Percentiles rank a stretch among this genome's conserved stretches.
Conservation (phyloP, 2,113 vertebrate genomes). For the Ctenodactylus gundi region DNA sequence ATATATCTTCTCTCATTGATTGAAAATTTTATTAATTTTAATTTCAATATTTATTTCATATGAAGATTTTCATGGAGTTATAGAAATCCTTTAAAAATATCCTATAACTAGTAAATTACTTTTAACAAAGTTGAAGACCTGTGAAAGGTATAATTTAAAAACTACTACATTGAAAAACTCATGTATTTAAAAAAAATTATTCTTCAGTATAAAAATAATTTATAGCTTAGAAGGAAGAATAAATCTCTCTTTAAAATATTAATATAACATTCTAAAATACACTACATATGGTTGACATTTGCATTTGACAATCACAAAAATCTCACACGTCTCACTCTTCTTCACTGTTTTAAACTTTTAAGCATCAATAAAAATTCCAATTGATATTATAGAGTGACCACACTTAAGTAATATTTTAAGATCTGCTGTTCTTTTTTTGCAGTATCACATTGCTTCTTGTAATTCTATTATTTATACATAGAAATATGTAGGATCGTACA, state of each 20-base stretch:
- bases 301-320: not conserved
- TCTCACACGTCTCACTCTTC: not conserved
- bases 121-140: not conserved
- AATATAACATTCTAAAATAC: not conserved
- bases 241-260: not conserved
- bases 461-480: not conserved
- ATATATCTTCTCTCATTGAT: not conserved
- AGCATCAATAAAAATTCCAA: not conserved
- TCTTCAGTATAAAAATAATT: slow-evolving; percentile 26
- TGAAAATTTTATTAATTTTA: slow-evolving; percentile 6
- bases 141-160: not conserved
- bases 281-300: not conserved
- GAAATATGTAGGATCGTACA: not conserved
- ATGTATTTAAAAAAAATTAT: not conserved
- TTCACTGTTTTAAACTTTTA: not conserved
- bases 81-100: not conserved
- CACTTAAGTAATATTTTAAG: slow-evolving; percentile 10
- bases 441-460: not conserved
- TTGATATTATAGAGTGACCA: not conserved
- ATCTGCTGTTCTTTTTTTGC: not conserved
- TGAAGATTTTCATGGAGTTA: not conserved
- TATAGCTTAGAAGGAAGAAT: not conserved
- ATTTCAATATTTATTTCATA: not conserved
- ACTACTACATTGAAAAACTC: not conserved
- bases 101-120: not conserved